These are phyloP conservation scores for Coturnix japonica DNA, from an alignment of 2,113 vertebrate genomes.

Conservation along the genomic window DNA sequence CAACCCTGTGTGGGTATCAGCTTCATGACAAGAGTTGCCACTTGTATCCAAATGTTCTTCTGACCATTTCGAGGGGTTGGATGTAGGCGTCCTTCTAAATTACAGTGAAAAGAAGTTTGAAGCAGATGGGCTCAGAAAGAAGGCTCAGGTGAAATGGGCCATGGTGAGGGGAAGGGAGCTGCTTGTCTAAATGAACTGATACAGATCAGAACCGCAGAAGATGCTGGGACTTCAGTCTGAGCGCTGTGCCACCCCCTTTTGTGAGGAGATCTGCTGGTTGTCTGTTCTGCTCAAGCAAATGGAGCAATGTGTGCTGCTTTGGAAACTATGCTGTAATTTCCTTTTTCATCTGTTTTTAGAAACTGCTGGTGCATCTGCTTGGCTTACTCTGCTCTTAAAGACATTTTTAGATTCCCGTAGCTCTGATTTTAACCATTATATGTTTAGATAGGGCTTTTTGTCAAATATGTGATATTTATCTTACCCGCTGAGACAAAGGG, in stretches of 20 bases:
- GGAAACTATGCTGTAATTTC: background rate
- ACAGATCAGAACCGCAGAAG: background rate
- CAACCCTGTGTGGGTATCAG: conserved; percentile 1
- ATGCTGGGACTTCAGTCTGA: background rate
- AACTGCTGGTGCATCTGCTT: conserved; percentile 8
- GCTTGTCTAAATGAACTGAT: background rate
- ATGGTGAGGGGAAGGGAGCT: background rate
- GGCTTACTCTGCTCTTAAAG: background rate
- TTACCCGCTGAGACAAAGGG: background rate
- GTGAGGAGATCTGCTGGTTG: background rate
- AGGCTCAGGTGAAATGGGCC: background rate
- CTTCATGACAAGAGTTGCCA: background rate
- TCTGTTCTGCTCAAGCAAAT: conserved; percentile 11
- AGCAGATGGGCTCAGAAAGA: conserved; percentile 1
- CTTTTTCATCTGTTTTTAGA: conserved; percentile 9
- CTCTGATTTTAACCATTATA: background rate
- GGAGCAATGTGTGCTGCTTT: background rate
- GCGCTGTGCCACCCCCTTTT: background rate
- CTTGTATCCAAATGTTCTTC: background rate
- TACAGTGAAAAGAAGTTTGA: background rate
- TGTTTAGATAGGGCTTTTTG: background rate
- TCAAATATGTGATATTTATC: conserved; percentile 2
- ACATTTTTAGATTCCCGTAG: background rate
- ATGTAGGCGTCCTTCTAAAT: background rate
- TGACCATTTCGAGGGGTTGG: background rate